A percentile compares a stretch with the other conserved stretches of the same genome.
phyloP scores from a whole-genome alignment of 2,797 vertebrate species.

The Nothura maculosa region DNA sequence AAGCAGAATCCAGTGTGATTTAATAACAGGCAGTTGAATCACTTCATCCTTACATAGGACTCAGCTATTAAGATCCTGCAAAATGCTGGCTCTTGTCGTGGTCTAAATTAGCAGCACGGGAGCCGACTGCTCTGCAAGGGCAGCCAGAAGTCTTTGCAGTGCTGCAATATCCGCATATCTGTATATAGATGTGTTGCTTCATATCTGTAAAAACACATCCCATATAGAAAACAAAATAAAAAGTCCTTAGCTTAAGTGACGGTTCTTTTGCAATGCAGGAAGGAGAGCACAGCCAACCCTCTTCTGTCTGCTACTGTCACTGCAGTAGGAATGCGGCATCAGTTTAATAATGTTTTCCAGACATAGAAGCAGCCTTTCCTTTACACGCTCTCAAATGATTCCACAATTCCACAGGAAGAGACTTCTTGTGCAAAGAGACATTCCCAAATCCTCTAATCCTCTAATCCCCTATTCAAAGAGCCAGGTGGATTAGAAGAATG shows the following conservation, averaged over 20 bases:
- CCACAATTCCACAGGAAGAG: background rate
- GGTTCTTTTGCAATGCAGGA: background rate
- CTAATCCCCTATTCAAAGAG: background rate
- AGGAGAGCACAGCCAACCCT: background rate
- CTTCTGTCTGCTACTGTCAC: background rate
- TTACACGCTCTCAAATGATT: background rate
- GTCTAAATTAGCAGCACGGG: background rate
- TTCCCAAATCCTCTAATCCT: background rate
- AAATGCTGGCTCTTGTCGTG: background rate
- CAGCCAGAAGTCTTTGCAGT: background rate
- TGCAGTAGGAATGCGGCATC: background rate
- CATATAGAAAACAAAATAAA: background rate
- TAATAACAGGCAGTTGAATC: background rate
- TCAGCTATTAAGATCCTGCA: background rate
- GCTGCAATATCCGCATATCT: background rate
- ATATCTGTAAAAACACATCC: background rate
- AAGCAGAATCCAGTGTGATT: background rate
- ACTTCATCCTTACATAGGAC: background rate
- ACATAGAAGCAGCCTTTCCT: background rate
- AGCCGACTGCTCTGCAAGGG: background rate
- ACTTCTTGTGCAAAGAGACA: background rate
- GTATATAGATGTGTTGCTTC: background rate
- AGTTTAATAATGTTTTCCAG: background rate
- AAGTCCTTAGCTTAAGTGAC: background rate
- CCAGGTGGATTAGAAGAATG: background rate